Conservation (phyloP, 2,113 vertebrate genomes). For the Pogonocichla stellata region DNA sequence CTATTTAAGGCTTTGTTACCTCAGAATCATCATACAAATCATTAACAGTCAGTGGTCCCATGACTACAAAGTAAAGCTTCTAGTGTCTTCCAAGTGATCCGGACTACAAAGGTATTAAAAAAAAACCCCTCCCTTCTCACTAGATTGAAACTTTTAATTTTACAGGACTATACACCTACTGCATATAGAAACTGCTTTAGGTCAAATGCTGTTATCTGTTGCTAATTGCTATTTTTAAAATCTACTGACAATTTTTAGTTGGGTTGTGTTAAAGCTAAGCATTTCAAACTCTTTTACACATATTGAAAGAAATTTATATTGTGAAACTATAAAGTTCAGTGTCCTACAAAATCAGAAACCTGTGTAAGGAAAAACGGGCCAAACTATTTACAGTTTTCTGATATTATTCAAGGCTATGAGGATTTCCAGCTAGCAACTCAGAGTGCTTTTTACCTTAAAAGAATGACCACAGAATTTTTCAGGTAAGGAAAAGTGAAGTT, state of each 20-base stretch:
- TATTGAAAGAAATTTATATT: not conserved
- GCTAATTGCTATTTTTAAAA: not conserved
- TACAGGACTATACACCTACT: not conserved
- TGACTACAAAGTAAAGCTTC: not conserved
- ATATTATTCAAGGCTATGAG: not conserved
- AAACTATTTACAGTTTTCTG: not conserved
- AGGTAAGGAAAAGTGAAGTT: not conserved
- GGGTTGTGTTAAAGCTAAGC: not conserved
- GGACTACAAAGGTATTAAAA: not conserved
- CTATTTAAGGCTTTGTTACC: not conserved
- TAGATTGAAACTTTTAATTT: not conserved
- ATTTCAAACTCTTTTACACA: not conserved
- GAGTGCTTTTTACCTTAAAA: not conserved
- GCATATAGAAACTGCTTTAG: not conserved
- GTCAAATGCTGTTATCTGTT: not conserved
- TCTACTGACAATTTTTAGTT: not conserved
- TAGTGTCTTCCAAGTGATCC: accelerated
- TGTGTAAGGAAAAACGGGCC: not conserved
- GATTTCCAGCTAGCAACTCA: not conserved
- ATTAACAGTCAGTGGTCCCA: not conserved
- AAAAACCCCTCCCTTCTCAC: not conserved
- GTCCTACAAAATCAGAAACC: not conserved
- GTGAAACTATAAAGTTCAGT: not conserved
- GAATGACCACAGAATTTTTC: not conserved
- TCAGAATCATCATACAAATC: not conserved